These are phyloP conservation scores for Notolepis coatsorum DNA, from an alignment of 2,797 vertebrate species.

Conservation along the genomic window DNA sequence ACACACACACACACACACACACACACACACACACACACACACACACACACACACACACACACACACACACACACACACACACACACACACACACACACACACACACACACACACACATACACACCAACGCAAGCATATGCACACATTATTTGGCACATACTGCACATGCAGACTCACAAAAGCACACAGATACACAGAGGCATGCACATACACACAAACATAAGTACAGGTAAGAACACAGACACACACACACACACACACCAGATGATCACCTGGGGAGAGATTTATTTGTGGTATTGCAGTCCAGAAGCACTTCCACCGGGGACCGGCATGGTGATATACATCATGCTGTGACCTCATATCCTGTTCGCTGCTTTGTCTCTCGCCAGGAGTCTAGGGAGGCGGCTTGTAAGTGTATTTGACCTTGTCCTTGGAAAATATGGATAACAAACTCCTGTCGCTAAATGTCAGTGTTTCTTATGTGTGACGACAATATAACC, in stretches of 20 bases:
- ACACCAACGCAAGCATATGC: background rate
- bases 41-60: background rate
- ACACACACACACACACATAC: background rate
- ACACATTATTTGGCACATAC: background rate
- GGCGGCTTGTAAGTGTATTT: constrained; percentile 24
- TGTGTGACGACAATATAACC: background rate
- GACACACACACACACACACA: background rate
- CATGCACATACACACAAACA: background rate
- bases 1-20: background rate
- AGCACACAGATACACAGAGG: background rate
- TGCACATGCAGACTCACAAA: too few species aligned
- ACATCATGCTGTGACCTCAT: constrained; percentile 62
- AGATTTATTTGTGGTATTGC: constrained; percentile 55
- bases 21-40: background rate
- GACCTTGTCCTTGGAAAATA: constrained; percentile 46
- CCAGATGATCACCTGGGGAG: constrained; percentile 41
- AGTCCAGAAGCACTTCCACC: constrained; percentile 39
- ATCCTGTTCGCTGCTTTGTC: constrained; percentile 49
- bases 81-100: background rate
- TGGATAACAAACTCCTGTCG: too few species aligned
- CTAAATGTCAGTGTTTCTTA: too few species aligned
- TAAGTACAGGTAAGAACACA: too few species aligned
- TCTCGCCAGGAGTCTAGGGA: constrained; percentile 35
- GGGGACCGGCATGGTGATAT: constrained; percentile 49
- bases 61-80: background rate